Conservation (phyloP, 2,113 vertebrate genomes). For the Dascyllus trimaculatus region DNA sequence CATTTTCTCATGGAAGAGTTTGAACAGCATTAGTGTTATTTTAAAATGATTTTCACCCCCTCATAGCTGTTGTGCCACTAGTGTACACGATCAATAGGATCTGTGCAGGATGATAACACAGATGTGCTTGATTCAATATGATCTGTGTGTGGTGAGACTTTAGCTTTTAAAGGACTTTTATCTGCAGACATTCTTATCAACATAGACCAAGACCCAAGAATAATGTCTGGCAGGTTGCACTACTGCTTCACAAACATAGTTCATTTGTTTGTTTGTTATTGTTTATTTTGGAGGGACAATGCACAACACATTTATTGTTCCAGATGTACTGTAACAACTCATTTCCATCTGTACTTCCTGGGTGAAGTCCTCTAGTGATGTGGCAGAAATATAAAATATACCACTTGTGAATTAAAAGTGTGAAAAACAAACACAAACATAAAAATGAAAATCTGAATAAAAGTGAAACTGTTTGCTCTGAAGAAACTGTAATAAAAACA, state of each 20-base stretch:
- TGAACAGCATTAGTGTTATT: constrained; percentile 3
- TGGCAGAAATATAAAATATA: too few species aligned
- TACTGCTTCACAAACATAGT: background rate
- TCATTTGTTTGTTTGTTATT: background rate
- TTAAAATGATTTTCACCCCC: background rate
- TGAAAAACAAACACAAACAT: too few species aligned
- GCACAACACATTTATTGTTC: background rate
- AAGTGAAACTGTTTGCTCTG: background rate
- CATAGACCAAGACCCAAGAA: too few species aligned
- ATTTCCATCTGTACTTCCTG: background rate
- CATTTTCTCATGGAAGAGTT: constrained; percentile 20
- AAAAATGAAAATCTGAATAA: too few species aligned
- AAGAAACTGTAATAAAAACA: background rate
- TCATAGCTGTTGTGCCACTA: background rate
- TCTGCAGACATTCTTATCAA: background rate
- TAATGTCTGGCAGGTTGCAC: too few species aligned
- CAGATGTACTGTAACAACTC: background rate
- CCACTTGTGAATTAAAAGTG: too few species aligned
- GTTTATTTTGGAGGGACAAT: background rate
- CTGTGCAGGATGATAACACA: constrained; percentile 23
- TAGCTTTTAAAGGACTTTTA: constrained; percentile 22
- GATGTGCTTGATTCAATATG: constrained; percentile 9
- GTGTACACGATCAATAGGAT: constrained; percentile 26
- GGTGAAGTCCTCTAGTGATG: background rate
- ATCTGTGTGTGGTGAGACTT: constrained; percentile 7